Conservation (phyloP, 2,797 vertebrate species). For the Coccyzus lansbergi region DNA sequence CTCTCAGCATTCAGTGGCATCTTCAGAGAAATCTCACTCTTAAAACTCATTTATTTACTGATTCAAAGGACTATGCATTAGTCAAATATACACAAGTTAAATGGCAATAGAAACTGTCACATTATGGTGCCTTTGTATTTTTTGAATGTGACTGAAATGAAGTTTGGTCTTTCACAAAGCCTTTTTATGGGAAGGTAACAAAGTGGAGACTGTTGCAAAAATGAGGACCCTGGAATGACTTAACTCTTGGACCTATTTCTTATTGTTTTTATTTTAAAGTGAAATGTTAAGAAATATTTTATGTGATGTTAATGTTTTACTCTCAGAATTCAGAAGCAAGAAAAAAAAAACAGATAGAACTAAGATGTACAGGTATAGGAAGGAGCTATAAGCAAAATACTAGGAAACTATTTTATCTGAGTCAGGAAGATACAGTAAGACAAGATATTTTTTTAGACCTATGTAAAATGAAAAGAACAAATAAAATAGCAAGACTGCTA, state of each 20-base stretch:
- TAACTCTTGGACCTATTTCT: not conserved
- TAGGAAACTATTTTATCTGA: not conserved
- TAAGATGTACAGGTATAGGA: not conserved
- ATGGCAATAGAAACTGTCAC: not conserved
- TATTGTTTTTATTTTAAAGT: not conserved
- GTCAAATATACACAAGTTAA: not conserved
- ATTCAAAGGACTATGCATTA: not conserved
- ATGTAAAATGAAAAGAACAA: not conserved
- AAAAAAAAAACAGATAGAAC: not conserved
- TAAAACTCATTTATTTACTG: constrained; percentile 12
- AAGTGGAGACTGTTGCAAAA: not conserved
- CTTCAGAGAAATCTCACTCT: not conserved
- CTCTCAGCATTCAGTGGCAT: not conserved
- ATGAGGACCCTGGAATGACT: not conserved
- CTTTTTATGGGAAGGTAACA: not conserved
- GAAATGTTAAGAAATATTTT: not conserved
- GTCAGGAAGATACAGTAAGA: not conserved
- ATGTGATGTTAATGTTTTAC: not conserved
- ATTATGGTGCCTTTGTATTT: not conserved
- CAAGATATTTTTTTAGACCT: not conserved
- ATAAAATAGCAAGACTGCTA: not conserved
- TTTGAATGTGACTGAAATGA: not conserved
- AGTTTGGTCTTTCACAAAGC: not conserved
- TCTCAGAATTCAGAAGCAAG: not conserved
- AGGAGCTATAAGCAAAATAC: not conserved